Evolutionary conservation across 1,140 invertebrate genomes (phyloP).

Genomic region (Latrodectus geometricus): DNA sequence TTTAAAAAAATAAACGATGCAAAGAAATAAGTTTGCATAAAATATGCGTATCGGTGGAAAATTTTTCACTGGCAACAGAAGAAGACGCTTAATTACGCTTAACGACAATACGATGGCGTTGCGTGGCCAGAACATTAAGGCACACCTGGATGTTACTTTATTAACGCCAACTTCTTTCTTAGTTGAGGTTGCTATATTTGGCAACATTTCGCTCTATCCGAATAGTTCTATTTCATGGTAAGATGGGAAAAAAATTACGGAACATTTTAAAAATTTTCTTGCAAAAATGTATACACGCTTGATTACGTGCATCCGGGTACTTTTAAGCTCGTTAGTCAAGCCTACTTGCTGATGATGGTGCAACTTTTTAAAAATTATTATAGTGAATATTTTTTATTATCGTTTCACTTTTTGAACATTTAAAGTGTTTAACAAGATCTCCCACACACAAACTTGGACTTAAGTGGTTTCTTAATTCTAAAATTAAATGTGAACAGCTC

Average conservation of each 20-base stretch:
- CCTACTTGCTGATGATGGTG: conserved; percentile 3
- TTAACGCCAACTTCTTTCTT: conserved; percentile 26
- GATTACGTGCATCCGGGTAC: conserved; percentile 11
- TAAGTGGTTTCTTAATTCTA: not conserved
- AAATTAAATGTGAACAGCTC: not conserved
- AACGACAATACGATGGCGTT: conserved; percentile 58
- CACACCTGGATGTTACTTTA: conserved; percentile 50
- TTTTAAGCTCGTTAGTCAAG: conserved; percentile 22
- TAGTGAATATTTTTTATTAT: not conserved
- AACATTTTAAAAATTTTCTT: not conserved
- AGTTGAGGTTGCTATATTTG: conserved; percentile 28
- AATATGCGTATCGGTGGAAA: conserved; percentile 48
- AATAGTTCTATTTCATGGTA: not conserved
- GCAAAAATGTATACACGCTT: not conserved
- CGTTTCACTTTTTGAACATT: not conserved
- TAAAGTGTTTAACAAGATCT: not conserved
- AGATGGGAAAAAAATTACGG: not conserved
- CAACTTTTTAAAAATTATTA: not conserved
- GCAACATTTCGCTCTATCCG: not conserved
- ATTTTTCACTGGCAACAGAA: conserved; percentile 22
- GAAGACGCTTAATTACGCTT: conserved; percentile 48
- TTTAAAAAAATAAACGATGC: conserved; percentile 16
- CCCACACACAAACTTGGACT: not conserved
- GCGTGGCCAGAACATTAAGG: conserved; percentile 41
- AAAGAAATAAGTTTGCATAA: conserved; percentile 13